A percentile compares a stretch with the other conserved stretches of the same genome.
Conservation (phyloP, 2,797 vertebrate species). For the Gobio occitaniae region DNA sequence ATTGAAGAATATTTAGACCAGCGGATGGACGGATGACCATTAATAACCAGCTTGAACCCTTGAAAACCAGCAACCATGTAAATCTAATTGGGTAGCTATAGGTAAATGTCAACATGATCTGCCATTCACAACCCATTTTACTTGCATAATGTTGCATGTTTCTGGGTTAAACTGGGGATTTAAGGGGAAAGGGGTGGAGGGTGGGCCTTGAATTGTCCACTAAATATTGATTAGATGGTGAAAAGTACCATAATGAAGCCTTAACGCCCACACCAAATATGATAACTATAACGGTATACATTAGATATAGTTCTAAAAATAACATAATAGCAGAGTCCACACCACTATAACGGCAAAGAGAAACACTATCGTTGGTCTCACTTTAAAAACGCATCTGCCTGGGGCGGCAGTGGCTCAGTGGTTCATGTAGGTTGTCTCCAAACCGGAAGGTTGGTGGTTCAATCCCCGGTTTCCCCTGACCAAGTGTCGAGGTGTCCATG, state of each 20-base stretch:
- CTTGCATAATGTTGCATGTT: background rate
- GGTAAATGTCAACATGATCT: background rate
- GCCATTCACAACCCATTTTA: background rate
- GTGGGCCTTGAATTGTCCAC: background rate
- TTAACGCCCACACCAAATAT: background rate
- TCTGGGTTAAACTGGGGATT: background rate
- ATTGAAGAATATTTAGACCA: background rate
- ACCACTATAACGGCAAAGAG: background rate
- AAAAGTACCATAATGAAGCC: background rate
- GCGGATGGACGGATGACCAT: background rate
- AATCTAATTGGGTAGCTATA: background rate
- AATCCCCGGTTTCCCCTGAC: too few relatives aligned
- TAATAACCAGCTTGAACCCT: background rate
- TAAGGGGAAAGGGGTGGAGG: background rate
- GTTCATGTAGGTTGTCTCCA: too few relatives aligned
- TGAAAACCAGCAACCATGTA: background rate
- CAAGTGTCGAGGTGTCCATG: too few relatives aligned
- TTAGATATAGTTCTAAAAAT: background rate
- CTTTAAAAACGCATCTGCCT: background rate
- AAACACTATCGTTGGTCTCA: background rate
- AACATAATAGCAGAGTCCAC: background rate
- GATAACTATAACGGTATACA: background rate
- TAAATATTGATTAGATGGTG: background rate
- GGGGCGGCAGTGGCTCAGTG: too few relatives aligned
- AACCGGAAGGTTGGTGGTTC: too few relatives aligned